Percentiles rank a stretch among this genome's conserved stretches.
These are phyloP conservation scores for Rhincodon typus DNA, from an alignment of 2,797 vertebrate species.

Conservation along the genomic window DNA sequence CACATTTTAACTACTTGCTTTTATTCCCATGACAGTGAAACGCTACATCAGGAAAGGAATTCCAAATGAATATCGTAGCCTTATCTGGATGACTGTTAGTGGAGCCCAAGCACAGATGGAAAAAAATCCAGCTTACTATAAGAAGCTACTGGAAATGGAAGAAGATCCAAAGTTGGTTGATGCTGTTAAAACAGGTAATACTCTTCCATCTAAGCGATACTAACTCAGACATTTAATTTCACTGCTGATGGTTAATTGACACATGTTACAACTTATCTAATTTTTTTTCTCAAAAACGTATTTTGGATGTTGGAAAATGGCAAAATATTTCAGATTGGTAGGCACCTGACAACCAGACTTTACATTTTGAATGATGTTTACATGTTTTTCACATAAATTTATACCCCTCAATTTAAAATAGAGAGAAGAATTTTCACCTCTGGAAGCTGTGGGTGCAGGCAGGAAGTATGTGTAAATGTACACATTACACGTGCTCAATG, in stretches of 20 bases:
- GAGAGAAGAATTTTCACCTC: background rate
- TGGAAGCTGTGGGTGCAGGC: background rate
- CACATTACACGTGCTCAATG: background rate
- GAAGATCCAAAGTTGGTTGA: constrained; percentile 71
- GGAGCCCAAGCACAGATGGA: constrained; percentile 81
- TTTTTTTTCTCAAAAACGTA: background rate
- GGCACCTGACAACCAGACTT: background rate
- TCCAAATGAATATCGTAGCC: constrained; percentile 75
- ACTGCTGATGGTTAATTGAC: background rate
- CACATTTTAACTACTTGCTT: constrained; percentile 28
- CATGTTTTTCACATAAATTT: background rate
- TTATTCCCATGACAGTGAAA: constrained; percentile 69
- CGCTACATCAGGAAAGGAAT: constrained; percentile 89
- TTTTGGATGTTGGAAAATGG: background rate
- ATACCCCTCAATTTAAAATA: background rate
- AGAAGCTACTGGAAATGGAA: constrained; percentile 66
- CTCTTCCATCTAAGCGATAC: background rate
- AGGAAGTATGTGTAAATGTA: background rate
- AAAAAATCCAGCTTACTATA: constrained; percentile 75
- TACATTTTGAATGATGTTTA: background rate
- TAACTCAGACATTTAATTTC: background rate
- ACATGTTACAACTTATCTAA: background rate
- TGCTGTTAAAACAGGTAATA: constrained; percentile 74
- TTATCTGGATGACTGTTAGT: constrained; percentile 85
- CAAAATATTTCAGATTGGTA: background rate